phyloP scores from a whole-genome alignment of 2,888 invertebrate species.

The Microctonus hyperodae region DNA sequence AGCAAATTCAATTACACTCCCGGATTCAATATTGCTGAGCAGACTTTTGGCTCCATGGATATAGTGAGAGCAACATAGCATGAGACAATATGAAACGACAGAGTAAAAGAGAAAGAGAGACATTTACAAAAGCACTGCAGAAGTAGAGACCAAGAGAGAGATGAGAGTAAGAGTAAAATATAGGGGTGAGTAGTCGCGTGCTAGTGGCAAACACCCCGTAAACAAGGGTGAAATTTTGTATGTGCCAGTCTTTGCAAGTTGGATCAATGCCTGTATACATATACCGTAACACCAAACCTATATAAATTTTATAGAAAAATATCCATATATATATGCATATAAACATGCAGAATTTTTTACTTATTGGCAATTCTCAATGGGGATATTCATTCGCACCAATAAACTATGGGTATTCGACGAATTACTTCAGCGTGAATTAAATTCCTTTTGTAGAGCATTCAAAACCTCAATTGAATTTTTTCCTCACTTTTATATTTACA shows the following conservation, averaged over 20 bases:
- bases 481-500: background rate
- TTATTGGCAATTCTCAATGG: constrained; percentile 12
- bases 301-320: background rate
- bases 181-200: constrained; percentile 16
- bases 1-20: constrained; percentile 54
- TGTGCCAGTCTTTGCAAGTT: constrained; percentile 35
- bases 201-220: constrained; percentile 50
- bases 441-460: constrained; percentile 40
- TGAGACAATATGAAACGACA: constrained; percentile 3
- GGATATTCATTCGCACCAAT: constrained; percentile 34
- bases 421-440: constrained; percentile 47
- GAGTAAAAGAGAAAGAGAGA: background rate
- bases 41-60: constrained; percentile 33
- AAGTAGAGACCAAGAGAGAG: background rate
- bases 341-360: background rate
- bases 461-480: background rate
- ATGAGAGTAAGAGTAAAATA: background rate
- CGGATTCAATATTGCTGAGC: constrained; percentile 47
- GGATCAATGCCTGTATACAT: constrained; percentile 16
- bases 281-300: background rate
- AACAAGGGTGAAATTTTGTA: constrained; percentile 54
- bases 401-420: constrained; percentile 46
- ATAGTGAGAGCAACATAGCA: constrained; percentile 6
- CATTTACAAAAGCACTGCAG: too few species aligned
- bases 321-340: background rate